Percentiles rank a stretch among this genome's conserved stretches.
These are phyloP conservation scores for Panzeria rudis DNA, from an alignment of 2,888 invertebrate species.

Conservation along the genomic window DNA sequence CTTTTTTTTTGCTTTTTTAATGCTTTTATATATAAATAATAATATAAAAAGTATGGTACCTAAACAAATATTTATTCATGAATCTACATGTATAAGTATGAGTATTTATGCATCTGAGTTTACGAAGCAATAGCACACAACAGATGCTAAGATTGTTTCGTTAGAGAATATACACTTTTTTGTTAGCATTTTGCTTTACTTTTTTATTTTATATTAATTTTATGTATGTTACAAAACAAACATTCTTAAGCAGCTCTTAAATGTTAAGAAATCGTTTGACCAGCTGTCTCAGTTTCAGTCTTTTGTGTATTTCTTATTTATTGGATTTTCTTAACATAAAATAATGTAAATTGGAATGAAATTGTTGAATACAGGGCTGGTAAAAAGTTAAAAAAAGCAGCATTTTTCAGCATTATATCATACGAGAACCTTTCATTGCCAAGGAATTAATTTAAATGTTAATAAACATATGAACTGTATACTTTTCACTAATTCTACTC, in stretches of 20 bases:
- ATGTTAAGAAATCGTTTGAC: conserved; percentile 49
- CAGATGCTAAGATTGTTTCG: conserved; percentile 52
- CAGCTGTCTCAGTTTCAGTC: conserved; percentile 47
- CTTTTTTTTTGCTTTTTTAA: conserved; percentile 13
- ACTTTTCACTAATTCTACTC: no score
- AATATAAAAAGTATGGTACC: conserved; percentile 2
- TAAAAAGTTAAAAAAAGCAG: no score
- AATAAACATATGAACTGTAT: no score
- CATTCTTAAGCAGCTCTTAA: conserved; percentile 36
- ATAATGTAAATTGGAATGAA: no score
- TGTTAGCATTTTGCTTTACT: background rate
- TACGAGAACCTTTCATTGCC: no score
- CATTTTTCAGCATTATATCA: no score
- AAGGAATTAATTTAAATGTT: no score
- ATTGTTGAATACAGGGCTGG: no score
- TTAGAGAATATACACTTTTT: background rate
- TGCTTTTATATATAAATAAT: conserved; percentile 5
- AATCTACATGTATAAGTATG: background rate
- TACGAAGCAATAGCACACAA: conserved; percentile 28
- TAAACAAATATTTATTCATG: conserved; percentile 22
- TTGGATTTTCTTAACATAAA: background rate
- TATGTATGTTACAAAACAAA: conserved; percentile 39
- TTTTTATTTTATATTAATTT: conserved; percentile 23
- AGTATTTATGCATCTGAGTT: background rate
- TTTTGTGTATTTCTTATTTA: background rate